Evolutionary conservation across 1,140 invertebrate species (phyloP), one percentile per base, ranked within the genome.

Genomic region (Leptoteleia sp.): DNA sequence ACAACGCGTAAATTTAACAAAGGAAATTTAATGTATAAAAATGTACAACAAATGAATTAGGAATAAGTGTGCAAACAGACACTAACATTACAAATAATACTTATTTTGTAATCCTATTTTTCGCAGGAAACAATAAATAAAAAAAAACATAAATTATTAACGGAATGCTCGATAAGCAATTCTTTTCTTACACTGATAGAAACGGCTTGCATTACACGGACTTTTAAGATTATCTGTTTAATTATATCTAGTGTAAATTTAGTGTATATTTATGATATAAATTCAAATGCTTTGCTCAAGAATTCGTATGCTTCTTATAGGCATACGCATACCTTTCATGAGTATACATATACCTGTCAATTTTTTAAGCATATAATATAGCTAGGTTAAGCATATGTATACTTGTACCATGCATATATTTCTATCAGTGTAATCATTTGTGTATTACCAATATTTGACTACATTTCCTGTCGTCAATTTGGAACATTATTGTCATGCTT

Each of bases 401-500:
- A 40, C n/a, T n/a, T n/a, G n/a, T n/a, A n/a, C n/a, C n/a, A n/a
- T n/a, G n/a, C n/a, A n/a, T n/a, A n/a, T n/a, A n/a, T n/a, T n/a
- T n/a, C n/a, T n/a, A n/a, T n/a, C n/a, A n/a, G n/a, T n/a, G n/a
- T n/a, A n/a, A n/a, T 31, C 33, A 31, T 33, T 42, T 31, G 19
- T 59, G 8, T 29, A 40, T 55, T 40, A 16, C 16, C 40, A 64
- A 62, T 27, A 40, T 31, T 8, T 52, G 5, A 40, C 45, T 50
- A 67, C 19, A 45, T 37, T 16, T 35, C 12, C 1, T 65, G 27
- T 27, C 15, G 4, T 61, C 38, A 76, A 59, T 61, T 68, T 29
- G 48, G 42, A 67, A 70, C 37, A 48, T 43, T 76, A 40, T 52
- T 68, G 62, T 81, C 71, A 67, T 72, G 67, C 54, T 71, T 70